Conservation (phyloP, 2,888 invertebrate species). For the Parelbella ahira region DNA sequence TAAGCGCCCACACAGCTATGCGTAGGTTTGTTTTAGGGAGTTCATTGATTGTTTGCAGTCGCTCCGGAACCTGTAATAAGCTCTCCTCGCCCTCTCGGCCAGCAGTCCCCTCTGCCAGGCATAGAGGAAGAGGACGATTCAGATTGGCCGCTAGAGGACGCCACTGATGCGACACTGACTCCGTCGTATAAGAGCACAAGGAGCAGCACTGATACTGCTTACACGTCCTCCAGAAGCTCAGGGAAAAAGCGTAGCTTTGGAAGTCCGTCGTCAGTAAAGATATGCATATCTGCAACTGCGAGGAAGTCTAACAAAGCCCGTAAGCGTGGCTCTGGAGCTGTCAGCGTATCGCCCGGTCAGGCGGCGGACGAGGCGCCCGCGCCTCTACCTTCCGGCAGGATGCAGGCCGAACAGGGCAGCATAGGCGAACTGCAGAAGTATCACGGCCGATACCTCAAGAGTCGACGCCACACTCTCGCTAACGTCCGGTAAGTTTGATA, state of each 20-base stretch:
- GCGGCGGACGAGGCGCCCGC: constrained; percentile 58
- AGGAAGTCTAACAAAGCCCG: constrained; percentile 75
- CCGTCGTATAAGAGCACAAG: constrained; percentile 75
- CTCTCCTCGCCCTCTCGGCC: constrained; percentile 81
- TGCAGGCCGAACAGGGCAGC: constrained; percentile 96
- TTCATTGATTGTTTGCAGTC: constrained; percentile 65
- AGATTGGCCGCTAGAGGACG: constrained; percentile 78
- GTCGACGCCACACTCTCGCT: constrained; percentile 92
- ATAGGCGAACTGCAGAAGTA: constrained; percentile 94
- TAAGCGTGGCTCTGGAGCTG: constrained; percentile 69
- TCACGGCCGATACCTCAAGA: constrained; percentile 91
- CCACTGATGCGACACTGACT: constrained; percentile 71
- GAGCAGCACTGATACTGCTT: constrained; percentile 75
- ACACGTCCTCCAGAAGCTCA: constrained; percentile 70
- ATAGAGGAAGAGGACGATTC: constrained; percentile 91
- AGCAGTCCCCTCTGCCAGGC: constrained; percentile 88
- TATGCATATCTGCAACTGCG: constrained; percentile 78
- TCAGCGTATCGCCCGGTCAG: constrained; percentile 46
- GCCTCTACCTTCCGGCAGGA: constrained; percentile 80
- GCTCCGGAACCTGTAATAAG: constrained; percentile 75
- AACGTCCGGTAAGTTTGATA: constrained; percentile 95
- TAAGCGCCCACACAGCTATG: constrained; percentile 8
- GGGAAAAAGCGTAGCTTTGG: constrained; percentile 76
- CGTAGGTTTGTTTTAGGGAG: constrained; percentile 21
- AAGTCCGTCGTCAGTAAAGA: constrained; percentile 81